phyloP scores from a whole-genome alignment of 64 coral and sea anemone genomes.

The Trachythela sp. region DNA sequence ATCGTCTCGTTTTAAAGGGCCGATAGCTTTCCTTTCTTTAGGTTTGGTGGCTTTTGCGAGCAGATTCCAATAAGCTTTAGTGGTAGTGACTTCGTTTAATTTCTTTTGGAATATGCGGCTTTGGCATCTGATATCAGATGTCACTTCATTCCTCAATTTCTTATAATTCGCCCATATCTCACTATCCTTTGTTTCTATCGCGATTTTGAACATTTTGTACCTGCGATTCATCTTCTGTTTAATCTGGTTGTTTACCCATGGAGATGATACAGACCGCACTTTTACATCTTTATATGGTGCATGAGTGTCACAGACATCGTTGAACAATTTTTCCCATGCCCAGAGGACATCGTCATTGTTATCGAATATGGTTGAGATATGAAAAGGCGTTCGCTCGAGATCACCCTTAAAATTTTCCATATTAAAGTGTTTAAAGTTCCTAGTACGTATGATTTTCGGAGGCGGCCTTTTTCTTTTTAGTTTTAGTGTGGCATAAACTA shows the following conservation, averaged over 20 bases:
- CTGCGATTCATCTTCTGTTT: slow-evolving; percentile 46
- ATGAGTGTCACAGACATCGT: slow-evolving; percentile 27
- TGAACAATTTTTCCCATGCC: slow-evolving; percentile 47
- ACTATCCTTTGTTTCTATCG: slow-evolving; percentile 14
- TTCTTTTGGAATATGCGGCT: slow-evolving; percentile 28
- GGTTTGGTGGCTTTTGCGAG: slow-evolving; percentile 31
- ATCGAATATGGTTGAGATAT: too few species aligned
- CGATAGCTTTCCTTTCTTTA: background rate
- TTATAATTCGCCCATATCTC: slow-evolving; percentile 37
- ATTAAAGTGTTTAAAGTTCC: too few species aligned
- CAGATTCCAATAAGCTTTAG: slow-evolving; percentile 35
- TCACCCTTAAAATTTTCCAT: too few species aligned
- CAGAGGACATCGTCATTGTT: slow-evolving; percentile 16
- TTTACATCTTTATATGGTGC: slow-evolving; percentile 2
- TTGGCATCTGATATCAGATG: slow-evolving; percentile 27
- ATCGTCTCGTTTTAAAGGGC: slow-evolving; percentile 37
- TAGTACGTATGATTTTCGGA: too few species aligned
- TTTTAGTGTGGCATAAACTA: too few species aligned
- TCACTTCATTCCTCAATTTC: slow-evolving; percentile 33
- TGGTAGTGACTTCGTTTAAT: slow-evolving; percentile 35
- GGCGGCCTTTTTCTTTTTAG: too few species aligned
- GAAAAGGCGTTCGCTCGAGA: too few species aligned
- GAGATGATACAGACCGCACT: slow-evolving; percentile 19
- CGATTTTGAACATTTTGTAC: slow-evolving; percentile 47
- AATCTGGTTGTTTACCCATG: slow-evolving; percentile 27